These are phyloP conservation scores for Lepidurus couesii DNA, from an alignment of 1,140 invertebrate genomes.

Conservation along the genomic window DNA sequence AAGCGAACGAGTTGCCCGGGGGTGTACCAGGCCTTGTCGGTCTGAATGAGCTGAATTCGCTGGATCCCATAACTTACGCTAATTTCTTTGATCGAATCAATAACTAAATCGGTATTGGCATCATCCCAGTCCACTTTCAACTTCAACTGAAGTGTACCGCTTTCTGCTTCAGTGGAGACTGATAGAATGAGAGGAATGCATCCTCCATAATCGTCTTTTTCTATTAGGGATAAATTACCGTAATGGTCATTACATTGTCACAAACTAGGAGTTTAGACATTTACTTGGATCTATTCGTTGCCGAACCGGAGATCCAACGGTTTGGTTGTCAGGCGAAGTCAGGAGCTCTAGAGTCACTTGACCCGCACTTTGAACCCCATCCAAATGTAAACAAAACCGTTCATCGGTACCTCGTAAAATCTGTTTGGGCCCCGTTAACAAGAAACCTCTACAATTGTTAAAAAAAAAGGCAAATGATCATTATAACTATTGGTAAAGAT, in stretches of 20 bases:
- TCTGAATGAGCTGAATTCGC: conserved; percentile 53
- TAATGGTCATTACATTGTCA: no score
- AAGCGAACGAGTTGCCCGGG: conserved; percentile 56
- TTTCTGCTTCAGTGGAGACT: neutral
- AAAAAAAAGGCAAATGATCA: neutral
- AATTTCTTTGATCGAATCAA: conserved; percentile 47
- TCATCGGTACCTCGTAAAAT: conserved; percentile 46
- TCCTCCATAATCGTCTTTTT: neutral
- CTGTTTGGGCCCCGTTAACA: conserved; percentile 47
- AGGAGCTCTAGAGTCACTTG: conserved; percentile 43
- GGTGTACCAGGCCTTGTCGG: conserved; percentile 57
- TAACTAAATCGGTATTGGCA: conserved; percentile 48
- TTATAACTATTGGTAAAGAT: no score
- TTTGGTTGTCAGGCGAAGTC: neutral
- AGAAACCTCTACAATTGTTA: conserved; percentile 42
- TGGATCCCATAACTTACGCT: conserved; percentile 43
- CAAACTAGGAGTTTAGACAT: neutral
- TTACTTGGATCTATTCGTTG: neutral
- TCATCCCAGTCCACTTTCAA: conserved; percentile 33
- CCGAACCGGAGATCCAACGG: neutral
- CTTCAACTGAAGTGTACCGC: neutral
- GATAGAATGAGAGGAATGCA: neutral
- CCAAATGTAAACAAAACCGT: conserved; percentile 47
- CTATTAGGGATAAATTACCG: neutral
- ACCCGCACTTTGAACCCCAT: conserved; percentile 47